Percentiles rank a stretch among this genome's conserved stretches.
phyloP scores from a whole-genome alignment of 2,113 vertebrate species.

The Callospermophilus lateralis region DNA sequence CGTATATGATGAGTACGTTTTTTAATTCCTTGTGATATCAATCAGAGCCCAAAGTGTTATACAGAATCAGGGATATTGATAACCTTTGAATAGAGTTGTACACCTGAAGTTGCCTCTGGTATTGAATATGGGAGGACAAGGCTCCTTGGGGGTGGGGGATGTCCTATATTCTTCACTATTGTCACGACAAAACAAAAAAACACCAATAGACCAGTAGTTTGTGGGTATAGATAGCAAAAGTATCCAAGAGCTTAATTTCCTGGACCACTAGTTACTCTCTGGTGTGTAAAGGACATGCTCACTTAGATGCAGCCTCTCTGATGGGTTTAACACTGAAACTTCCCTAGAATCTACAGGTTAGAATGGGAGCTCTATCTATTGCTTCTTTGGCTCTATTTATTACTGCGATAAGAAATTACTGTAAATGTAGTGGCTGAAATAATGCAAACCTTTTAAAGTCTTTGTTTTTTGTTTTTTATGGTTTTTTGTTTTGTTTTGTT shows the following conservation, averaged over 20 bases:
- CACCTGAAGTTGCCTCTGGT: background rate
- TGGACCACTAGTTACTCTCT: background rate
- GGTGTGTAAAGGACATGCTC: background rate
- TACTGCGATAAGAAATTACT: background rate
- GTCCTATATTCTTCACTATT: background rate
- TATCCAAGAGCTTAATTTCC: background rate
- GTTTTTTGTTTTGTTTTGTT: too few relatives aligned
- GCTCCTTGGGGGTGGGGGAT: background rate
- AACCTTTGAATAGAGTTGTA: background rate
- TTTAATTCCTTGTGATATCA: background rate
- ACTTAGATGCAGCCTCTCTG: background rate
- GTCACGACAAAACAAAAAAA: background rate
- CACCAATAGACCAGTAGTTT: background rate
- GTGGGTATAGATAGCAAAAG: background rate
- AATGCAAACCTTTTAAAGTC: background rate
- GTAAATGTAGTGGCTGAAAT: background rate
- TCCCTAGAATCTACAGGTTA: background rate
- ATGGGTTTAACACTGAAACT: background rate
- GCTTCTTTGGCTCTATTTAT: background rate
- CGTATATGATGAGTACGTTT: background rate
- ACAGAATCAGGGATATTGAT: background rate
- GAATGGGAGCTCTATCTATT: background rate
- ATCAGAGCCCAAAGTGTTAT: background rate
- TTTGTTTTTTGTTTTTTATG: too few relatives aligned
- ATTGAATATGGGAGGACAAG: background rate